A percentile compares a stretch with the other conserved stretches of the same genome.
Evolutionary conservation across 2,113 vertebrate genomes (phyloP).

Genomic region (Nibea albiflora): DNA sequence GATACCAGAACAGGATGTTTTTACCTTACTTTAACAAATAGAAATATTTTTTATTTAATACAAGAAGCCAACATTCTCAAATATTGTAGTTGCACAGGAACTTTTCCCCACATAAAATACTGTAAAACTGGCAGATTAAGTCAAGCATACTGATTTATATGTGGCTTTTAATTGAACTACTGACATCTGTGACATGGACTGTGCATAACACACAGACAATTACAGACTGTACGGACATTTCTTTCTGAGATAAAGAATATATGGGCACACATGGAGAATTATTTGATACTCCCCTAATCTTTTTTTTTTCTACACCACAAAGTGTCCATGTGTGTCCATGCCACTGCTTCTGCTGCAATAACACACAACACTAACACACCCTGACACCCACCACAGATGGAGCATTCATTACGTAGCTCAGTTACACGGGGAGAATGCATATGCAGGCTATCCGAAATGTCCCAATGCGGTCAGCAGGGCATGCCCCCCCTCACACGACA

Average conservation of each 20-base stretch:
- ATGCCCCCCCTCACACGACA: constrained; percentile 42
- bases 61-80: neutral
- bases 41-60: neutral
- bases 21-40: neutral
- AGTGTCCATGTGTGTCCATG: neutral
- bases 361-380: constrained; percentile 34
- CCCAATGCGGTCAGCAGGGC: constrained; percentile 58
- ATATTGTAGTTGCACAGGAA: neutral
- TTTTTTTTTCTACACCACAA: neutral
- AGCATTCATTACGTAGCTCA: constrained; percentile 72
- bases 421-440: constrained; percentile 70
- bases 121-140: no score
- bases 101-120: neutral
- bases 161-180: neutral
- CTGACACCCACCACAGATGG: constrained; percentile 70
- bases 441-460: constrained; percentile 70
- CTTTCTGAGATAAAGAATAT: neutral
- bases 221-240: neutral
- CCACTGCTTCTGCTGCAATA: neutral
- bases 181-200: neutral
- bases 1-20: neutral
- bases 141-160: neutral
- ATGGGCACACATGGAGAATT: neutral
- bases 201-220: neutral
- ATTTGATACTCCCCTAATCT: neutral